These are phyloP conservation scores for Pseudonaja textilis DNA, from an alignment of 2,113 vertebrate genomes.

Conservation along the genomic window DNA sequence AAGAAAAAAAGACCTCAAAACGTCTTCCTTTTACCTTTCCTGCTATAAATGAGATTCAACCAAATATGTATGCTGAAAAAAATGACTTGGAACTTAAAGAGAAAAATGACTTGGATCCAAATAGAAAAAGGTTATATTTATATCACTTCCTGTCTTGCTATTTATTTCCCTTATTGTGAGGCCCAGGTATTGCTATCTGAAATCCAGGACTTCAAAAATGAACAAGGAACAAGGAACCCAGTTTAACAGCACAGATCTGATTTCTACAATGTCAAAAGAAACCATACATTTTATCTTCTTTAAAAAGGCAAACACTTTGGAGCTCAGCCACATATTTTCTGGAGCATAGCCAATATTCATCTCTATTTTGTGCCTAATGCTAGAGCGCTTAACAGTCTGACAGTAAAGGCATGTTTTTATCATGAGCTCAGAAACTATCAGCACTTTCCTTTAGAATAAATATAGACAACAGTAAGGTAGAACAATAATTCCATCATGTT, in stretches of 20 bases:
- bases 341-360: neutral
- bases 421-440: accelerated
- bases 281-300: neutral
- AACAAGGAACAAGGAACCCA: neutral
- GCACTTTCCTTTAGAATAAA: neutral
- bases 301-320: neutral
- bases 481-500: neutral
- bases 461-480: neutral
- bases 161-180: neutral
- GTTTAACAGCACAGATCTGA: neutral
- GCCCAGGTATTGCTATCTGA: neutral
- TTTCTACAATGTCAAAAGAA: neutral
- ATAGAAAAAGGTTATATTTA: neutral
- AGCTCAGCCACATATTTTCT: neutral
- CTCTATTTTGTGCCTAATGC: neutral
- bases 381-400: neutral
- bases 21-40: neutral
- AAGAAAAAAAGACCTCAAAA: neutral
- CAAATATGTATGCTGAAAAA: neutral
- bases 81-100: neutral
- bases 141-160: neutral
- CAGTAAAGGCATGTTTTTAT: neutral
- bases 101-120: neutral
- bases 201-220: neutral
- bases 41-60: neutral